Base-by-base conservation (phyloP, 2,888 invertebrate genomes). In the Theretra japonica region DNA sequence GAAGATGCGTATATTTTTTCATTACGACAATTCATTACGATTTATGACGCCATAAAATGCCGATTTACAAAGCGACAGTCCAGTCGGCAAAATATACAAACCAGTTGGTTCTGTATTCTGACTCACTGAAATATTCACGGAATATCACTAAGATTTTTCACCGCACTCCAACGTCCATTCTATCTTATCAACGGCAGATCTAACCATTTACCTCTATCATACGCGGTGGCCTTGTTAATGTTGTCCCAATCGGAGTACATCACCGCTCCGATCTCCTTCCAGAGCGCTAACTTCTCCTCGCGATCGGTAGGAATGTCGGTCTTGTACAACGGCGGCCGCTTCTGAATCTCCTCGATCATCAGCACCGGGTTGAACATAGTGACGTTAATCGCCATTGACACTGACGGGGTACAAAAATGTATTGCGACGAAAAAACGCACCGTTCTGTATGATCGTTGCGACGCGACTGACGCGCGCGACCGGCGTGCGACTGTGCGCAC, bases 281-380 rank as follows among this genome's bases (percentile, higher is more conserved):
- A 94, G 71, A 91, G 77, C 70, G 82, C 82, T 72, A 94, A 81
- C 75, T 89, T 89, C 74, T 94, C 95, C 76, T 92, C 88, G 65
- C 95, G 87, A 83, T 95, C 91, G 72, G 94, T 85, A 76, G 95
- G 92, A 82, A 93, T 88, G 76, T 88, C 94, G 80, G 84, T 69
- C 65, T 83, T 85, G 80, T 91, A 93, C 74, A 93, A 76, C 0
- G 86, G 88, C 0, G 91, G 93, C 70, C 95, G 90, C 77, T 90
- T 91, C 79, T 94, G 93, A 56, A 93, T 87, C 81, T 92, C 94
- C 72, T 90, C 90, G 80, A 94, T 94, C 78, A 94, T 78, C 69
- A 83, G 81, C 23, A 86, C 77, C 15, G 92, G 90, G 76, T 88
- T 87, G 79, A 91, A 88, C 57, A 85, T 70, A 28, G 76, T 62